These are phyloP conservation scores for Malurus elegans DNA, from an alignment of 2,113 vertebrate genomes.

Conservation along the genomic window DNA sequence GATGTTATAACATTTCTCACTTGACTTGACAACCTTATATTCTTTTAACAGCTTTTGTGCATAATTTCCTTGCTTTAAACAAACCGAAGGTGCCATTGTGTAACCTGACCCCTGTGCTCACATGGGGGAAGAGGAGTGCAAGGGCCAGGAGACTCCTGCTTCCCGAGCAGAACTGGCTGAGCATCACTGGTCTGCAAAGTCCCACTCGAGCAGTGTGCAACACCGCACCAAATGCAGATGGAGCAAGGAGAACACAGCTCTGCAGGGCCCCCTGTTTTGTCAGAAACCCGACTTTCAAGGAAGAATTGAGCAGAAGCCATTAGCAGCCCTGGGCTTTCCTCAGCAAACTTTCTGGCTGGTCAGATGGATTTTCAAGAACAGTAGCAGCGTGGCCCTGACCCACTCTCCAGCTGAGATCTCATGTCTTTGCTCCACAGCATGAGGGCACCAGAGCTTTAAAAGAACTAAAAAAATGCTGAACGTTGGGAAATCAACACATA, in stretches of 20 bases:
- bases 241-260: background rate
- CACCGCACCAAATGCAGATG: rapidly evolving
- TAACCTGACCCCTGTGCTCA: background rate
- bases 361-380: background rate
- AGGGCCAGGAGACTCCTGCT: background rate
- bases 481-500: background rate
- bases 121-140: rapidly evolving
- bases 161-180: background rate
- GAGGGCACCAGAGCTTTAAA: conserved; percentile 28
- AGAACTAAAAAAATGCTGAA: background rate
- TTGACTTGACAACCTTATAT: conserved; percentile 44
- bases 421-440: conserved; percentile 17
- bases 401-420: background rate
- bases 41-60: conserved; percentile 40
- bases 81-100: background rate
- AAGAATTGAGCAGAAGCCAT: background rate
- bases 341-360: background rate
- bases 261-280: background rate
- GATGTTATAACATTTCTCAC: conserved; percentile 8
- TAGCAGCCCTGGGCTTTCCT: background rate
- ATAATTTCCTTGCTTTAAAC: conserved; percentile 30
- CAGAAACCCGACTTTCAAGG: background rate
- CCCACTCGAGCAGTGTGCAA: rapidly evolving
- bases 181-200: background rate
- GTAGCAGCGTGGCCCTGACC: background rate